Conservation (phyloP, 2,888 invertebrate species). For the Zonitis immaculata region DNA sequence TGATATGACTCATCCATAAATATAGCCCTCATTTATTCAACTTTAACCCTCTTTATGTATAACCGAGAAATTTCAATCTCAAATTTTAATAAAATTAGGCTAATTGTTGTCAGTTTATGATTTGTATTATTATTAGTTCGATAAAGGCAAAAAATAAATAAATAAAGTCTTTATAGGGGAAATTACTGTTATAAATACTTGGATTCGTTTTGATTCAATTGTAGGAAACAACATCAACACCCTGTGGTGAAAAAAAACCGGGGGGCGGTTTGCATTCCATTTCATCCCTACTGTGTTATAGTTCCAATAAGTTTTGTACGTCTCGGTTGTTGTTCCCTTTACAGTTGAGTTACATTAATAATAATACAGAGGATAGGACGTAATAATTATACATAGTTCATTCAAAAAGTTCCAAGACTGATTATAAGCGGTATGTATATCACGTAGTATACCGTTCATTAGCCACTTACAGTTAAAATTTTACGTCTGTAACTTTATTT, state of each 20-base stretch:
- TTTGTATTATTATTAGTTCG: too few relatives aligned
- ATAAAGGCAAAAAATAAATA: too few relatives aligned
- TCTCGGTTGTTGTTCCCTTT: background rate
- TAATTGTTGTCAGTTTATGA: too few relatives aligned
- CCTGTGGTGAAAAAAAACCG: constrained; percentile 1
- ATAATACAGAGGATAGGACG: background rate
- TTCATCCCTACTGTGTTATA: background rate
- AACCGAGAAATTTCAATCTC: background rate
- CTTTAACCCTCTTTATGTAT: background rate
- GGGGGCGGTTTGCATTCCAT: background rate
- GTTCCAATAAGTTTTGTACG: background rate
- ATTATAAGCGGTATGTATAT: too few relatives aligned
- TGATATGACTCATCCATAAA: background rate
- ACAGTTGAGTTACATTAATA: background rate
- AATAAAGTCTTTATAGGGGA: too few relatives aligned
- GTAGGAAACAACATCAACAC: constrained; percentile 14
- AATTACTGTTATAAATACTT: constrained; percentile 23
- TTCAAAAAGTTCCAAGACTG: too few relatives aligned
- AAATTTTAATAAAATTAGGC: background rate
- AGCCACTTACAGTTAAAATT: too few relatives aligned
- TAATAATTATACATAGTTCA: too few relatives aligned
- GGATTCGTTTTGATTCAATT: constrained; percentile 22
- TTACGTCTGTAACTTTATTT: too few relatives aligned
- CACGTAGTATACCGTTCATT: too few relatives aligned
- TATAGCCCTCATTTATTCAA: background rate